Base-by-base conservation (phyloP, 1,140 invertebrate genomes). In the Trichogramma pretiosum region DNA sequence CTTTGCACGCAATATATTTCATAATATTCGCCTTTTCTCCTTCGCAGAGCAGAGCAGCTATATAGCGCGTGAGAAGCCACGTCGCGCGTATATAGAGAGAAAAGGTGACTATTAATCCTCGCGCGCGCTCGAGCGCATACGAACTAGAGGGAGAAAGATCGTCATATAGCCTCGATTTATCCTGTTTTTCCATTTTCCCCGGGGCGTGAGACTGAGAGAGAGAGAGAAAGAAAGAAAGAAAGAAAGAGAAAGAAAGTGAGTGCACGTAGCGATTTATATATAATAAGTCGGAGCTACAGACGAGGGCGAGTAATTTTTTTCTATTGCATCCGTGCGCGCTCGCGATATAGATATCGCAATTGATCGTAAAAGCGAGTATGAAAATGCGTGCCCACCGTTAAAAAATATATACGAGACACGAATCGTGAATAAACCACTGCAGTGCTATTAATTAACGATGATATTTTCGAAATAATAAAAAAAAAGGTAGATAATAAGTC, bases 1-100 rank as follows among this genome's bases (percentile, higher is more conserved):
- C 45, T 52, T 43, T 48, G 40, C 39, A 39, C 36, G 14, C 42
- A 33, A 34, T 55, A 56, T 55, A 61, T 57, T 56, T 59, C 59
- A 56, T 61, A 57, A 61, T 57, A 57, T 41, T 33, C 45, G 39
- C 33, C n/a, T 5, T 14, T 5, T n/a, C n/a, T n/a, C n/a, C n/a
- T n/a, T n/a, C n/a, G n/a, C n/a, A n/a, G n/a, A n/a, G n/a, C n/a
- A n/a, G n/a, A n/a, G n/a, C n/a, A n/a, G n/a, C n/a, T n/a, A n/a
- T n/a, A n/a, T n/a, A n/a, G n/a, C n/a, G n/a, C n/a, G n/a, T n/a
- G n/a, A n/a, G n/a, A n/a, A n/a, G n/a, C n/a, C n/a, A n/a, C n/a
- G n/a, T n/a, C n/a, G n/a, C n/a, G n/a, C n/a, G n/a, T n/a, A n/a
- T n/a, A n/a, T n/a, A n/a, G n/a, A n/a, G 24, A 28, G 24, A 5